Base-by-base conservation (phyloP, 2,113 vertebrate species). In the Myodes glareolus region DNA sequence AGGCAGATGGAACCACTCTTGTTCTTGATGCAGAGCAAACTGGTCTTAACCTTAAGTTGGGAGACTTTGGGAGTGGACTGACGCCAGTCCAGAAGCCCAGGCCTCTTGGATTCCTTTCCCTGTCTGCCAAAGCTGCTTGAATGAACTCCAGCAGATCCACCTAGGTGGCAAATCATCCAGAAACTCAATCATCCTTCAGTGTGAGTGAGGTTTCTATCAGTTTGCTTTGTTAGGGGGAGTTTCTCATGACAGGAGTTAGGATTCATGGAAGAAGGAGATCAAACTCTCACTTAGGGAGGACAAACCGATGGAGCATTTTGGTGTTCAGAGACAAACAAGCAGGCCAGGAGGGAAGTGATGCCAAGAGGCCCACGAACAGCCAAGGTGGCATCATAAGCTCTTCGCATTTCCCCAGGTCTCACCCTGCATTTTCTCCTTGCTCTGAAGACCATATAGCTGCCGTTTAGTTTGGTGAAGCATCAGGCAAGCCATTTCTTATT, bases 231-330 rank as follows among this genome's bases (percentile, higher is more conserved):
- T 90, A 45, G 1, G 14, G 65, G 31, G 25, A 5, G 21, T 81
- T 96, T 47, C n/a, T 70, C 94, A 81, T 76, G 67, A n/a, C 6
- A 39, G n/a, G 94, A 72, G 14, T 82, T 88, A 23, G 25, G 91
- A 88, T 91, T 19, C 5, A 11, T 33, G 2, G 61, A 88, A 92
- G 67, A 47, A 47, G 47, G 47, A 73, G 39, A 85, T 68, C 27
- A 55, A 16, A 16, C 23, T 31, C 27, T 68, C 36, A 25, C 42
- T 39, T 25, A 3, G 16, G 67, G 80, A 76, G 42, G 88, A 23
- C 25, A 63, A 63, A 21, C 39, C 5, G 31, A 10, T 31, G 0
- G 16, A 12, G 0, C 68, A 63, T 67, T 67, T 58, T n/a, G 33
- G 42, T 5, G 50, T 45, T 81, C n/a, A 63, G 47, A 85, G 77